phyloP scores from a whole-genome alignment of 2,888 invertebrate genomes.

The Tenthredo distinguenda region DNA sequence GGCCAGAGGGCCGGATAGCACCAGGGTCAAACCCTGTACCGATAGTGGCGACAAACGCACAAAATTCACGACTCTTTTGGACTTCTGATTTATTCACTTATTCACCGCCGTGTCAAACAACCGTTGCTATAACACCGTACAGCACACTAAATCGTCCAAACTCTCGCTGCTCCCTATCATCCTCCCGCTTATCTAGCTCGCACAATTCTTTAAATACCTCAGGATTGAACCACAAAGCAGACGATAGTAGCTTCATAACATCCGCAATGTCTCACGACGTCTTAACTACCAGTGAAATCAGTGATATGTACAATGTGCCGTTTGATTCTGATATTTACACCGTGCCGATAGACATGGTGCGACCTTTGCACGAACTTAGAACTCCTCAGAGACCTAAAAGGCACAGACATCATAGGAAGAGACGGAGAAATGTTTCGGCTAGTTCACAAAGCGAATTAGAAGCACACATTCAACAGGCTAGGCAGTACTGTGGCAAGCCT shows the following conservation, averaged over 20 bases:
- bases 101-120: slow-evolving; percentile 71
- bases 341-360: slow-evolving; percentile 90
- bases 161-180: slow-evolving; percentile 88
- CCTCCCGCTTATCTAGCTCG: slow-evolving; percentile 89
- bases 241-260: slow-evolving; percentile 93
- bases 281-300: slow-evolving; percentile 87
- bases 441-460: slow-evolving; percentile 78
- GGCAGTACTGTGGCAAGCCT: slow-evolving; percentile 75
- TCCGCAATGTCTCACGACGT: slow-evolving; percentile 94
- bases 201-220: slow-evolving; percentile 85
- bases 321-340: slow-evolving; percentile 94
- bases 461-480: slow-evolving; percentile 74
- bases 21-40: slow-evolving; percentile 64
- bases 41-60: slow-evolving; percentile 60
- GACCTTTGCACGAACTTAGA: slow-evolving; percentile 79
- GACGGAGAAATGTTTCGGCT: slow-evolving; percentile 79
- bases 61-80: slow-evolving; percentile 77
- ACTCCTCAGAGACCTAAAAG: slow-evolving; percentile 79
- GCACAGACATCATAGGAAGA: slow-evolving; percentile 77
- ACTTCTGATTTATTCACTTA: slow-evolving; percentile 82
- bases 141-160: slow-evolving; percentile 82
- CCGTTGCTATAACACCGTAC: slow-evolving; percentile 75
- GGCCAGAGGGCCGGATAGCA: slow-evolving; percentile 75
- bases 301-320: slow-evolving; percentile 92
- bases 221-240: slow-evolving; percentile 86